Evolutionary conservation across 2,888 invertebrate genomes (phyloP).

Genomic region (Oithona nana): DNA sequence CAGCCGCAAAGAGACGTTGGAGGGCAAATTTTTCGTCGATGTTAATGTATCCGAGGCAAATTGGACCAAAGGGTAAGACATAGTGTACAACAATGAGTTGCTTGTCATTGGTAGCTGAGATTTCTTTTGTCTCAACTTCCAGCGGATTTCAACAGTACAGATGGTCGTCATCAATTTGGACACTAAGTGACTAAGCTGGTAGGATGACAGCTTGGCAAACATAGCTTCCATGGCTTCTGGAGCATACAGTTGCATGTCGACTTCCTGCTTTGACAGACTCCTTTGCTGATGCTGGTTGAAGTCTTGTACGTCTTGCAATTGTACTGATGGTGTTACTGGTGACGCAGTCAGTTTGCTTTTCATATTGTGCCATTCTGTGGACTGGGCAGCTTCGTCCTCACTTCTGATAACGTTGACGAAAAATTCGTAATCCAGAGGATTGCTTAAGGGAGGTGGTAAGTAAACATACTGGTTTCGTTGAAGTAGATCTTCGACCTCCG

Average conservation of each 20-base stretch:
- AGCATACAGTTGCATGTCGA: background rate
- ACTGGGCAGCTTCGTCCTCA: background rate
- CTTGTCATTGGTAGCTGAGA: background rate
- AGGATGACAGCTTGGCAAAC: background rate
- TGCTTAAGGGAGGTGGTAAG: background rate
- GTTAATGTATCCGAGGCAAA: background rate
- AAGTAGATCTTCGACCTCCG: background rate
- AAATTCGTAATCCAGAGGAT: background rate
- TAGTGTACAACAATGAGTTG: background rate
- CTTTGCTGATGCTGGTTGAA: too few species aligned
- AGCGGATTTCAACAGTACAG: background rate
- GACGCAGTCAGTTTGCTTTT: background rate
- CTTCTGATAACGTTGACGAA: background rate
- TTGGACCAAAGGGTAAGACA: background rate
- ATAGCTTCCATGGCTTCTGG: background rate
- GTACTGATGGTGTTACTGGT: background rate
- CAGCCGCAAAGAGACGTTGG: background rate
- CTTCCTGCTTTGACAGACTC: background rate
- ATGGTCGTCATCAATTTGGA: background rate
- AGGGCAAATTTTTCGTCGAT: background rate
- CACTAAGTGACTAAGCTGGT: background rate
- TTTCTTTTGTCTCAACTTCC: background rate
- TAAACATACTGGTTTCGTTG: background rate
- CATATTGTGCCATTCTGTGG: background rate
- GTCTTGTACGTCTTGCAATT: background rate